Conservation (phyloP, 2,113 vertebrate genomes). For the Peromyscus polionotus region DNA sequence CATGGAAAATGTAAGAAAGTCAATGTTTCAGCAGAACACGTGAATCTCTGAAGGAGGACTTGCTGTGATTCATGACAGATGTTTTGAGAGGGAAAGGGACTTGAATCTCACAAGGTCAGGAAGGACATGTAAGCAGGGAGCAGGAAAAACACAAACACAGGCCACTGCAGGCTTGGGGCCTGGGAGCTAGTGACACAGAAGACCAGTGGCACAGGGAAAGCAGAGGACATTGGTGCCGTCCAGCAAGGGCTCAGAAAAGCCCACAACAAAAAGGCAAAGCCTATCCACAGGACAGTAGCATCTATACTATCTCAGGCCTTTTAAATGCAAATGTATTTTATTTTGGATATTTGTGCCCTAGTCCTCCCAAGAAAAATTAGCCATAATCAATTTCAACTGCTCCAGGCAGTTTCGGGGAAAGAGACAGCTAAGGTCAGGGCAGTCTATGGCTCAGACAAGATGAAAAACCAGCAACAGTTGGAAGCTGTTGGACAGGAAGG, state of each 20-base stretch:
- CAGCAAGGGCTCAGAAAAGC: neutral
- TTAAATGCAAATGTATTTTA: neutral
- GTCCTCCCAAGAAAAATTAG: neutral
- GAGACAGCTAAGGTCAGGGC: accelerated
- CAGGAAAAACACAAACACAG: neutral
- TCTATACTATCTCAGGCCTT: neutral
- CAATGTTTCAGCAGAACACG: neutral
- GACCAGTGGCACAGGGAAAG: neutral
- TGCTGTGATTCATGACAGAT: neutral
- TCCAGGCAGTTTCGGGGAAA: neutral
- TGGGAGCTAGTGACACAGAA: neutral
- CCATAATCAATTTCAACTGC: neutral
- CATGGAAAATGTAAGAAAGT: neutral
- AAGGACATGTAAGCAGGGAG: neutral
- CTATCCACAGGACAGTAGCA: neutral
- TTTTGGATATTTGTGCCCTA: neutral
- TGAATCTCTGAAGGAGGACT: neutral
- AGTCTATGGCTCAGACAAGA: neutral
- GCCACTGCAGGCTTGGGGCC: neutral
- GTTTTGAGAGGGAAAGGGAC: neutral
- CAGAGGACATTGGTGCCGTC: neutral
- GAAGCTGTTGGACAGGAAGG: neutral
- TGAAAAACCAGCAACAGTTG: neutral
- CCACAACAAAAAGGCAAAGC: neutral
- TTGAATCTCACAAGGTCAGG: neutral